Percentiles rank a stretch among this genome's conserved stretches.
Conservation (phyloP, 92 coral and sea anemone species). For the Palythoa grandis region DNA sequence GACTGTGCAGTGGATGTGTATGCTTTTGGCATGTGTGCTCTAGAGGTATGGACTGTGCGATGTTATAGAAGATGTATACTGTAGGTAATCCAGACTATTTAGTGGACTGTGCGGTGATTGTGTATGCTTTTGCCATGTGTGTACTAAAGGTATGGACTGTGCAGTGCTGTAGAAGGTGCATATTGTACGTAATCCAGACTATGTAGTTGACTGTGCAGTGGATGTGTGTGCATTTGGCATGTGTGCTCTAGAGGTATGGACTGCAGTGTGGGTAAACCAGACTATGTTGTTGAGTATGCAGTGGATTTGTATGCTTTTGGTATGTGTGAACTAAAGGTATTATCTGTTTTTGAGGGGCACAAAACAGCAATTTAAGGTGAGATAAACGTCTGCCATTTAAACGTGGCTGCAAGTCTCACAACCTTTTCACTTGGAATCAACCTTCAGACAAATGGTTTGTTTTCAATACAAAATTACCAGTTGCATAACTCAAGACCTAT, state of each 20-base stretch:
- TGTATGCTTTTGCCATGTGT: slow-evolving; percentile 95
- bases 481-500: too few species aligned
- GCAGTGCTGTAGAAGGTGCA: neutral
- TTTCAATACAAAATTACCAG: too few species aligned
- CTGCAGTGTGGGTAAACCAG: slow-evolving; percentile 47
- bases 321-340: slow-evolving; percentile 94
- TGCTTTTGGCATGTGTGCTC: slow-evolving; percentile 94
- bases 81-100: slow-evolving; percentile 67
- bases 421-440: too few species aligned
- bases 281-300: slow-evolving; percentile 77
- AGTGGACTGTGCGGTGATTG: slow-evolving; percentile 84
- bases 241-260: slow-evolving; percentile 91
- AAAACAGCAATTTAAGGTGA: too few species aligned
- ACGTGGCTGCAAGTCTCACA: too few species aligned
- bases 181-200: slow-evolving; percentile 38
- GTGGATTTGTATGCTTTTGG: slow-evolving; percentile 95
- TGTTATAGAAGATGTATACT: neutral
- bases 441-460: too few species aligned
- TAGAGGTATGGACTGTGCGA: slow-evolving; percentile 68
- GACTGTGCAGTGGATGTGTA: slow-evolving; percentile 91
- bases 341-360: too few species aligned
- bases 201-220: slow-evolving; percentile 84
- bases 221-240: slow-evolving; percentile 97
- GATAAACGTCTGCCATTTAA: too few species aligned
- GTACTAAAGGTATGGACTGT: slow-evolving; percentile 77